Percentiles rank a stretch among this genome's conserved stretches.
phyloP scores from a whole-genome alignment of 1,140 invertebrate species.

The Drosophila chauvacae region DNA sequence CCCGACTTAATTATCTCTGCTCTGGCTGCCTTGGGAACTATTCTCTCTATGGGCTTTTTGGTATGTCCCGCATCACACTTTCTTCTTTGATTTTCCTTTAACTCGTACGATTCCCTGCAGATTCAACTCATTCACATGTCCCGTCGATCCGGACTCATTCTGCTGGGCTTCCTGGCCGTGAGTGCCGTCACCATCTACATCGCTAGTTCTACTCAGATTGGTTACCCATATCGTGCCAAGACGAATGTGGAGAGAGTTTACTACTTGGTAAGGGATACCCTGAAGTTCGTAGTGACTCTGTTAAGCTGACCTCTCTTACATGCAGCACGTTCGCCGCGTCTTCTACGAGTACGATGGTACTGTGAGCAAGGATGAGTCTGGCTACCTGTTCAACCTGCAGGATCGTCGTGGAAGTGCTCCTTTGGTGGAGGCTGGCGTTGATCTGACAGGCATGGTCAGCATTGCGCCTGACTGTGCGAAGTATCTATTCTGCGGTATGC shows the following conservation, averaged over 20 bases:
- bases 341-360: constrained; percentile 86
- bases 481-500: constrained; percentile 90
- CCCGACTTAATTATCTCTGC: constrained; percentile 86
- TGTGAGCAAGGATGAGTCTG: constrained; percentile 86
- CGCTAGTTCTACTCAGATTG: constrained; percentile 88
- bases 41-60: constrained; percentile 70
- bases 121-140: constrained; percentile 64
- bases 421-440: constrained; percentile 80
- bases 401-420: constrained; percentile 88
- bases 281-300: background rate
- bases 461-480: constrained; percentile 87
- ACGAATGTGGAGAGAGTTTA: constrained; percentile 88
- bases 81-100: background rate
- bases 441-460: constrained; percentile 85
- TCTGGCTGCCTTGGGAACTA: constrained; percentile 83
- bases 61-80: constrained; percentile 21
- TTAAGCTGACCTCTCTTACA: background rate
- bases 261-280: constrained; percentile 86
- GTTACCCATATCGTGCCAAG: constrained; percentile 90
- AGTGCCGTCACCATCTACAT: constrained; percentile 85
- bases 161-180: constrained; percentile 84
- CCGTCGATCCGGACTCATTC: constrained; percentile 50
- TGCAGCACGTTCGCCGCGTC: constrained; percentile 87
- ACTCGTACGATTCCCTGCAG: constrained; percentile 15
- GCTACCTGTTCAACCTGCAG: constrained; percentile 89